Evolutionary conservation across 1,140 invertebrate genomes (phyloP).

Genomic region (Chironomus striatipennis): DNA sequence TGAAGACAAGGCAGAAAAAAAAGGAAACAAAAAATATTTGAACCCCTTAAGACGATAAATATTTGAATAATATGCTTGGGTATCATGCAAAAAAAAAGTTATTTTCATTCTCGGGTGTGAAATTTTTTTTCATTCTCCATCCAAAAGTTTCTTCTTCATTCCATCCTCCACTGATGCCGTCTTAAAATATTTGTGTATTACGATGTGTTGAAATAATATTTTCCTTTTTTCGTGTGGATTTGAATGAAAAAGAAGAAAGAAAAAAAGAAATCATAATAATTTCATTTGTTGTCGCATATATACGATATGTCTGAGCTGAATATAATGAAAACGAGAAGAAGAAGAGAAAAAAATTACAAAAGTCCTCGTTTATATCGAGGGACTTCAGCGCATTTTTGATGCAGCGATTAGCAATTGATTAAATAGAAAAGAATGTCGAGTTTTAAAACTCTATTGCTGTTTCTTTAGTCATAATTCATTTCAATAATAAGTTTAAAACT

Average conservation of each 20-base stretch:
- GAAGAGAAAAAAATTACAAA: too few relatives aligned
- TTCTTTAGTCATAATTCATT: too few relatives aligned
- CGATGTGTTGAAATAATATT: slow-evolving; percentile 14
- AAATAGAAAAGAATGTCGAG: too few relatives aligned
- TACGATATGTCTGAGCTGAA: neutral
- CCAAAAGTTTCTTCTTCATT: too few relatives aligned
- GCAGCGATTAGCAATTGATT: too few relatives aligned
- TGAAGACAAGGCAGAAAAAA: neutral
- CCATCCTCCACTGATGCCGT: neutral
- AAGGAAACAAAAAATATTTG: slow-evolving; percentile 14
- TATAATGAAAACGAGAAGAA: too few relatives aligned
- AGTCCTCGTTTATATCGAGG: too few relatives aligned
- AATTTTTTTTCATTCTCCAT: too few relatives aligned
- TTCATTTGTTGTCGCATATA: neutral
- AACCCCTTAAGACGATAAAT: slow-evolving; percentile 5
- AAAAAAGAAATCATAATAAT: neutral
- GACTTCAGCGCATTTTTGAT: too few relatives aligned
- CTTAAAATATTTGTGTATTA: neutral
- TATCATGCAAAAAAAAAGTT: slow-evolving; percentile 1
- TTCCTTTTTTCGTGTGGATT: neutral
- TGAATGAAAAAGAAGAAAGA: neutral
- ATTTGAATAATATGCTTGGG: slow-evolving; percentile 11
- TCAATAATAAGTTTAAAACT: too few relatives aligned
- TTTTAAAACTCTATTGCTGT: too few relatives aligned
- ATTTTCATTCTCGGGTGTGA: too few relatives aligned